Evolutionary conservation across 2,797 vertebrate species (phyloP).

Genomic region (Momotus momota): DNA sequence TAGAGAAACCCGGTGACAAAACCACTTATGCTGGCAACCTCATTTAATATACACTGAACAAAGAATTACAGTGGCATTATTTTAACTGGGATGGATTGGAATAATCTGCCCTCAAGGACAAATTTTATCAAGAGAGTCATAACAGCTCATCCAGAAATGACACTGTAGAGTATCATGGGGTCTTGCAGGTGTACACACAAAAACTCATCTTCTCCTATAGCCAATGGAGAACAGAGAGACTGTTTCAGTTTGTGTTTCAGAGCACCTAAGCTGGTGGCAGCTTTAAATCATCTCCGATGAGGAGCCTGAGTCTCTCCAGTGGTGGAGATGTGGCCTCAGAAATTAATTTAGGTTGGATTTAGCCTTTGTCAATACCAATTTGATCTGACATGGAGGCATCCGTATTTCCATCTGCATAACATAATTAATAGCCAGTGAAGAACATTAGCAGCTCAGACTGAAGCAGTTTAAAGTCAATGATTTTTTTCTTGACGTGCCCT

Average conservation of each 20-base stretch:
- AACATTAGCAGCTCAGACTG: neutral
- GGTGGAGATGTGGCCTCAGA: neutral
- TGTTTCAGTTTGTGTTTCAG: neutral
- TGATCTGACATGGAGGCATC: neutral
- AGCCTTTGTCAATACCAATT: neutral
- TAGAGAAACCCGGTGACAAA: neutral
- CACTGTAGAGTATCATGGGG: too few species aligned
- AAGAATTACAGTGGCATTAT: neutral
- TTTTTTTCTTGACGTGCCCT: neutral
- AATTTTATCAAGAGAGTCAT: neutral
- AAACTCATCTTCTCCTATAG: neutral
- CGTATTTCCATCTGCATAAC: neutral
- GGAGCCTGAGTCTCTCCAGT: neutral
- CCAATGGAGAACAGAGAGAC: accelerated
- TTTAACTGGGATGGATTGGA: neutral
- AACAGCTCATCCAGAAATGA: neutral
- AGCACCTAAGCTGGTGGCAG: neutral
- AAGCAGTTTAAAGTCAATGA: neutral
- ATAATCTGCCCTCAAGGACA: neutral
- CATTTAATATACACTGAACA: neutral
- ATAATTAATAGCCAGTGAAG: neutral
- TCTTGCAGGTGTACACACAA: neutral
- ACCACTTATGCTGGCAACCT: neutral
- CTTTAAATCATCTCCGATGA: neutral
- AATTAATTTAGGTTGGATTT: neutral